phyloP scores from a whole-genome alignment of 2,797 vertebrate species.

The Clamator glandarius region DNA sequence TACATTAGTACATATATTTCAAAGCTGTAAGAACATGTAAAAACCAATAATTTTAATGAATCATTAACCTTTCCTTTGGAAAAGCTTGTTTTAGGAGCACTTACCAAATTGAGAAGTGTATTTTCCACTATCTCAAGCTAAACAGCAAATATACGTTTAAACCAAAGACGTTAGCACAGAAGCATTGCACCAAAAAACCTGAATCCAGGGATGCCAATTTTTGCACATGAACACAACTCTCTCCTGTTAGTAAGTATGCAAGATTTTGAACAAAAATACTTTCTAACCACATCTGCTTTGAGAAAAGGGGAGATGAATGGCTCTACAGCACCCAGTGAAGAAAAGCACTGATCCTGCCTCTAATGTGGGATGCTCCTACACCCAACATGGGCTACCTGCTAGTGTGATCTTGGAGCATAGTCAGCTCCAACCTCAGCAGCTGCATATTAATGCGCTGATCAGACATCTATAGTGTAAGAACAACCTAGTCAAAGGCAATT shows the following conservation, averaged over 20 bases:
- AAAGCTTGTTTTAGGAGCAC: not conserved
- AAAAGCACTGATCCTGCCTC: not conserved
- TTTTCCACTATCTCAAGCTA: not conserved
- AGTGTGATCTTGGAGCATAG: fast-evolving
- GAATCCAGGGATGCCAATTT: not conserved
- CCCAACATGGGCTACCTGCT: too few relatives aligned
- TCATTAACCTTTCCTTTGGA: not conserved
- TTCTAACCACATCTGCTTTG: not conserved
- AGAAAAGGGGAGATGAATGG: not conserved
- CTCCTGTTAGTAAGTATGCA: not conserved
- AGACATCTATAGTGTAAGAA: not conserved
- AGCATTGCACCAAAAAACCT: not conserved
- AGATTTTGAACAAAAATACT: not conserved
- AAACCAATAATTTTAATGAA: not conserved
- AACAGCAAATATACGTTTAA: not conserved
- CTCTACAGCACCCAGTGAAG: not conserved
- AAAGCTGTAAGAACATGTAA: not conserved
- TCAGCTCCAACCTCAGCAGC: not conserved
- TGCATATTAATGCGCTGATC: fast-evolving
- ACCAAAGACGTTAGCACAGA: not conserved
- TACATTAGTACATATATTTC: not conserved
- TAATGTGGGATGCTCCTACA: not conserved
- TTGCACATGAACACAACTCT: not conserved
- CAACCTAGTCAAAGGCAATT: not conserved
- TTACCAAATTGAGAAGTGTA: not conserved